Evolutionary conservation across 30 jellyfish, hydroid and myxozoan species (phyloP), one percentile per base, ranked within the genome.

Genomic region (Turritopsis rubra): DNA sequence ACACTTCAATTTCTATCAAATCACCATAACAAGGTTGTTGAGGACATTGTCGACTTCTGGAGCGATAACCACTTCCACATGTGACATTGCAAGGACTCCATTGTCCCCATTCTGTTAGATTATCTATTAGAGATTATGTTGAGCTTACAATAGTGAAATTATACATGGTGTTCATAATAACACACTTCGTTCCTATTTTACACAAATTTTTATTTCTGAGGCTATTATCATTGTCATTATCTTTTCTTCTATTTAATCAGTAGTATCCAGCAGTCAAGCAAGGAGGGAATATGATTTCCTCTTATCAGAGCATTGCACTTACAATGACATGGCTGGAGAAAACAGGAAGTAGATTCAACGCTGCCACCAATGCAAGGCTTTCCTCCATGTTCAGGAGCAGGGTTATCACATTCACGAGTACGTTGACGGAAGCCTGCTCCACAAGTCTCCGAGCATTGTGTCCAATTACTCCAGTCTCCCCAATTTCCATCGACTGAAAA

Each of bases 1-100:
- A 91, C 8, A 85, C 95, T 75, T 87, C 96, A n/a, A 90, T 85
- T 79, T 92, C 98, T 7, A 75, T 28, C 1, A 85, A 79, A 71
- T 92, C 96, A 7, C 98, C 98, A 21, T 87, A 80, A 54, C 98
- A 92, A 53, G 86, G 96, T 82, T 92, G 85, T 20, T 88, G 79
- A 22, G 87, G 87, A 65, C 87, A 80, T 21, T 25, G 53, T 29
- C 98, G 75, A 29, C 52, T 77, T 25, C 98, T 84, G 22, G 87
- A 20, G 21, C 95, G 71, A 28, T 82, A 65, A 65, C 98, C 98
- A 60, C 88, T 86, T 8, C 98, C 98, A 82, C 98, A 92, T 26
- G 98, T 72, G 54, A 82, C 95, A 0, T 92, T 82, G 52, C 98
- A 92, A 8, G 80, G 87, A 7, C 89, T 75, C 96, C 96, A 88